Evolutionary conservation across 2,113 vertebrate species (phyloP), one percentile per base, ranked within the genome.

Genomic region (Ageneiosus marmoratus): DNA sequence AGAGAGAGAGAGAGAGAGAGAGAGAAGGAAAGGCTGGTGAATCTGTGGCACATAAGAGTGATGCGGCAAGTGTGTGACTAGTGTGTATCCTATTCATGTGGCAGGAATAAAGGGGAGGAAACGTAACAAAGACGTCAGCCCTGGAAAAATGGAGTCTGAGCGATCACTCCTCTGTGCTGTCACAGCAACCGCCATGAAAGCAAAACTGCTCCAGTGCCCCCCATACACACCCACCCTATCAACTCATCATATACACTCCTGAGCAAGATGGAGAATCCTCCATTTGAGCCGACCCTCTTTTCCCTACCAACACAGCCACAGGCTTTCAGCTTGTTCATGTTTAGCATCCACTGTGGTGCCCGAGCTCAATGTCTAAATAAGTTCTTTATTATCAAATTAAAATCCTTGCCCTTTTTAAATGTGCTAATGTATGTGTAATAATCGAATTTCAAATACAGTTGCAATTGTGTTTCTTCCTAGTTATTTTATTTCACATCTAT

Each of bases 31-130:
- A 55, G 34, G 56, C 58, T 73, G 79, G 41, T 79, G 18, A 86
- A 79, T 67, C 83, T 81, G 77, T 56, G 74, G 56, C 55, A 76
- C 62, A 80, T 81, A 56, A 87, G 81, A 86, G 78, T 78, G 75
- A 82, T 82, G 81, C 72, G 80, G 32, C 84, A 86, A 86, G 79
- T 81, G 84, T 80, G 82, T 82, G 80, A 82, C 80, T 87, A 75
- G 69, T 75, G 79, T 48, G 34, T 70, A 72, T 72, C 70, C 53
- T 87, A 65, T 83, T 87, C 81, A 76, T 83, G 67, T 85, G 69
- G 34, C 10, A 72, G 76, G 62, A 86, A 72, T 77, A 86, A 79
- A 78, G 77, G 29, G 20, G 74, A 72, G 76, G 62, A 65, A 84
- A 79, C 32, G 50, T 72, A 81, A 86, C 81, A 86, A 81, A 86